Evolutionary conservation across 2,888 invertebrate species (phyloP).

Genomic region (Drosophila ustulata): DNA sequence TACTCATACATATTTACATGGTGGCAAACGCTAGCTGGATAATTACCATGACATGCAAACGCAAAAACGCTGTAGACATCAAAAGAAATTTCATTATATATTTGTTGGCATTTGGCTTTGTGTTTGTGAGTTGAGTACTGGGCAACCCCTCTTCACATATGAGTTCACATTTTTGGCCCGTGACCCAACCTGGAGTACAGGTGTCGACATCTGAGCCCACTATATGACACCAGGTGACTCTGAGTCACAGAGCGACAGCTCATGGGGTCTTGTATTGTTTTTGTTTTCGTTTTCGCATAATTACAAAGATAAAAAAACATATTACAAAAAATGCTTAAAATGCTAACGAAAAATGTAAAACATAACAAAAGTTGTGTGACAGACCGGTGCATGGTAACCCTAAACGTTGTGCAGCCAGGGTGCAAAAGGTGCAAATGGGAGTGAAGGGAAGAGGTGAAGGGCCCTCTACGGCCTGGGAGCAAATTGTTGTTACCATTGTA

Average conservation of each 20-base stretch:
- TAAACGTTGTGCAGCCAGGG: constrained; percentile 35
- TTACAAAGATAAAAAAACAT: constrained; percentile 54
- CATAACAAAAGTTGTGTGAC: constrained; percentile 75
- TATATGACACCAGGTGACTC: constrained; percentile 46
- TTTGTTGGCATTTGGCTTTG: constrained; percentile 50
- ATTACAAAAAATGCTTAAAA: constrained; percentile 55
- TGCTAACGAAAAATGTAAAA: constrained; percentile 50
- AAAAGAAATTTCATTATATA: constrained; percentile 62
- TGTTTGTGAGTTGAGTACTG: constrained; percentile 27
- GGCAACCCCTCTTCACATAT: constrained; percentile 62
- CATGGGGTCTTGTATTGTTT: constrained; percentile 52
- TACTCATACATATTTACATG: constrained; percentile 4
- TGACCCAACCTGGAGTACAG: constrained; percentile 72
- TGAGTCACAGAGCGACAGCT: constrained; percentile 54
- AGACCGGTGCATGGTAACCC: constrained; percentile 65
- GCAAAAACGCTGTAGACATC: constrained; percentile 55
- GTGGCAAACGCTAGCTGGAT: constrained; percentile 29
- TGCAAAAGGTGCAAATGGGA: constrained; percentile 15
- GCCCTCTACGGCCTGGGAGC: constrained; percentile 31
- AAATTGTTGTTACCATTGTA: constrained; percentile 31
- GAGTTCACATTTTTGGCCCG: constrained; percentile 79
- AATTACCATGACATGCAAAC: constrained; percentile 73
- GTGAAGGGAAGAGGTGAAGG: not conserved
- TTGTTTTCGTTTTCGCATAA: constrained; percentile 75
- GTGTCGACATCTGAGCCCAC: constrained; percentile 67